Conservation (phyloP, 2,113 vertebrate genomes). For the Mionectes macconnelli region DNA sequence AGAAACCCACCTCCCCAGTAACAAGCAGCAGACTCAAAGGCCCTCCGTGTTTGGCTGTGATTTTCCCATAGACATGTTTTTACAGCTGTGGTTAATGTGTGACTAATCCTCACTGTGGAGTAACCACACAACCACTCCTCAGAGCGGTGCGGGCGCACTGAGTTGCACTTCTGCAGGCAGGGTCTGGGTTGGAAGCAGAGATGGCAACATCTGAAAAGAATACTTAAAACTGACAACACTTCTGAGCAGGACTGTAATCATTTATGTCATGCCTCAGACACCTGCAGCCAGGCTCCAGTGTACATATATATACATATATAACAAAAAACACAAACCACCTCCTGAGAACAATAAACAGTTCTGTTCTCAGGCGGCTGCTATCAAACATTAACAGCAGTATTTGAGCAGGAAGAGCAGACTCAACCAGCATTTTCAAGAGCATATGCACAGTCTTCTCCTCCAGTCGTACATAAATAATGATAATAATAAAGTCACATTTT, state of each 20-base stretch:
- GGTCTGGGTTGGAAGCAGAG: not conserved
- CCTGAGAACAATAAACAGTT: not conserved
- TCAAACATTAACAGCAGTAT: slow-evolving; percentile 62
- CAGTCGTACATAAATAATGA: not conserved
- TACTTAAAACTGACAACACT: not conserved
- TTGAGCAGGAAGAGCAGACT: slow-evolving; percentile 14
- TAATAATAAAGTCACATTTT: not conserved
- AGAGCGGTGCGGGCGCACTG: not conserved
- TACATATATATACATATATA: not conserved
- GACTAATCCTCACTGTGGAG: slow-evolving; percentile 58
- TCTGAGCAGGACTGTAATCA: not conserved
- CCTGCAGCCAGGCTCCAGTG: not conserved
- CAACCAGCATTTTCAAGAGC: not conserved
- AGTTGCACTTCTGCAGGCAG: not conserved
- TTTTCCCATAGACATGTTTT: slow-evolving; percentile 60
- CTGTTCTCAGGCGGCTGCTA: not conserved
- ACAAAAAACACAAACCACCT: not conserved
- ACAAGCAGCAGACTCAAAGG: not conserved
- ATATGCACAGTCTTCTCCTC: not conserved
- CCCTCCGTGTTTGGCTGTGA: not conserved
- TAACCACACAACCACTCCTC: slow-evolving; percentile 57
- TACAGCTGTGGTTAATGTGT: slow-evolving; percentile 71
- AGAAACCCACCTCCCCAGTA: slow-evolving; percentile 26
- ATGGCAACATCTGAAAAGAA: not conserved
- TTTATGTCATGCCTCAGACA: not conserved